phyloP scores from a whole-genome alignment of 92 coral and sea anemone species.

The Chrysogorgia sp. region DNA sequence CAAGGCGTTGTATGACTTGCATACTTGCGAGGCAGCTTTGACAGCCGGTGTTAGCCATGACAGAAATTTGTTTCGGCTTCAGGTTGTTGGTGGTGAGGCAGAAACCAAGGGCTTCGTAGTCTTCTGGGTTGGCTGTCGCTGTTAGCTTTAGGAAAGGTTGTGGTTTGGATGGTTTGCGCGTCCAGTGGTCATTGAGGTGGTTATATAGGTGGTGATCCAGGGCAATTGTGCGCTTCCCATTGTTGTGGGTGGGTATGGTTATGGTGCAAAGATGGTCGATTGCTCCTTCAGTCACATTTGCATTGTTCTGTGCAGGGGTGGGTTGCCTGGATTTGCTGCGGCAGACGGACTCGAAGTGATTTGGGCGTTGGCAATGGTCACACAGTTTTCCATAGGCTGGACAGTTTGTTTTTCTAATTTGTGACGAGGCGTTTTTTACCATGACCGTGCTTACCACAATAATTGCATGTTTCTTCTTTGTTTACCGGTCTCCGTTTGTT shows the following conservation, averaged over 20 bases:
- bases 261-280: conserved; percentile 20
- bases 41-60: conserved; percentile 42
- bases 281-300: neutral
- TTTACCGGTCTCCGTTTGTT: neutral
- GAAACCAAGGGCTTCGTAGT: no score
- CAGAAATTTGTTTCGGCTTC: neutral
- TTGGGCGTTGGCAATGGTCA: conserved; percentile 51
- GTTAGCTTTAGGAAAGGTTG: conserved; percentile 15
- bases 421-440: conserved; percentile 60
- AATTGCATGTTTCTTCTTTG: conserved; percentile 47
- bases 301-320: neutral
- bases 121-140: no score
- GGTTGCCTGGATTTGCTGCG: conserved; percentile 54
- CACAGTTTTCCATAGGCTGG: conserved; percentile 65
- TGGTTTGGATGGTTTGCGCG: conserved; percentile 21
- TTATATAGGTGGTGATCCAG: conserved; percentile 39
- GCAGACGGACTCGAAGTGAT: conserved; percentile 63
- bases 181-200: conserved; percentile 35
- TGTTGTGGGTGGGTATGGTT: neutral
- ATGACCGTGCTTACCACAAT: conserved; percentile 65
- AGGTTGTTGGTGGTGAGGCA: conserved; percentile 10
- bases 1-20: conserved; percentile 50
- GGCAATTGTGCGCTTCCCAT: neutral
- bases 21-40: conserved; percentile 54
- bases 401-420: conserved; percentile 45